Evolutionary conservation across 2,113 vertebrate species (phyloP).

Genomic region (Holacanthus passer): DNA sequence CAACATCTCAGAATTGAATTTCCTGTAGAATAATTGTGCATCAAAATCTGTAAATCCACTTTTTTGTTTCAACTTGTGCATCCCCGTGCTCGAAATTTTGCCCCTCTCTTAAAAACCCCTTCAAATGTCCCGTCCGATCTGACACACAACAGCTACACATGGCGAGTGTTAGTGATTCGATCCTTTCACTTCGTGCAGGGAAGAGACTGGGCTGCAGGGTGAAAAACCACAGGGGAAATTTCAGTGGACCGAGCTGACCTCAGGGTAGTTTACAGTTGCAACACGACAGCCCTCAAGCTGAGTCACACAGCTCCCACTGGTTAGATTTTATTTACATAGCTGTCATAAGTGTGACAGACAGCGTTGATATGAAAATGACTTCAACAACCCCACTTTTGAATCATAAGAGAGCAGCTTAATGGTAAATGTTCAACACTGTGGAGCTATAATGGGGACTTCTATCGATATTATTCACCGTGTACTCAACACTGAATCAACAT

Average conservation of each 20-base stretch:
- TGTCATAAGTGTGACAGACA: constrained; percentile 8
- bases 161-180: not conserved
- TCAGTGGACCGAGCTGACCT: constrained; percentile 53
- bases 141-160: not conserved
- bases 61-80: not conserved
- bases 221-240: constrained; percentile 69
- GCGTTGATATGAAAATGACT: constrained; percentile 9
- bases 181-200: constrained; percentile 48
- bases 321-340: constrained; percentile 35
- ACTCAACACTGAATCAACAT: not conserved
- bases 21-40: not conserved
- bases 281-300: constrained; percentile 23
- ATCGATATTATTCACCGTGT: not conserved
- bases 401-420: not conserved
- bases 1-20: too few relatives aligned
- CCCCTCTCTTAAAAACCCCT: constrained; percentile 47
- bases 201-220: constrained; percentile 30
- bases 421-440: not conserved
- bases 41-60: not conserved
- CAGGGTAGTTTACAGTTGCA: constrained; percentile 52
- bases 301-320: constrained; percentile 36
- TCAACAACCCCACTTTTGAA: not conserved
- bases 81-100: not conserved
- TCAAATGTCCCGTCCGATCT: constrained; percentile 38
- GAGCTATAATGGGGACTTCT: not conserved